Conservation (phyloP, 2,797 vertebrate genomes). For the Falco columbarius region DNA sequence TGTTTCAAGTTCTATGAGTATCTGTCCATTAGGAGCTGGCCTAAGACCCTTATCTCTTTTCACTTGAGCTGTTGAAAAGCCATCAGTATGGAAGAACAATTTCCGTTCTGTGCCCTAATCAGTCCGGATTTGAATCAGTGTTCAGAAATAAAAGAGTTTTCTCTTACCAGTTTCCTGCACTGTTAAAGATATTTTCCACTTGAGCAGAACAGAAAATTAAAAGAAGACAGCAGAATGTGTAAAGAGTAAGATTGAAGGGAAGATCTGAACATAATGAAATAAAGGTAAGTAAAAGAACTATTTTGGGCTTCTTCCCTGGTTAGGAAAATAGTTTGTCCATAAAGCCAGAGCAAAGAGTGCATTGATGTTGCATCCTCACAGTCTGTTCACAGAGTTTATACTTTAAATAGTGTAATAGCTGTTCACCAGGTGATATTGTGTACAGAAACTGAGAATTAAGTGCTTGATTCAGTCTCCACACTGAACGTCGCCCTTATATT, state of each 20-base stretch:
- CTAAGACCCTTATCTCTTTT: background rate
- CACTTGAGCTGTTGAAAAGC: background rate
- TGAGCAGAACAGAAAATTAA: background rate
- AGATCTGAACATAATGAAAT: background rate
- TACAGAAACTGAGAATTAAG: background rate
- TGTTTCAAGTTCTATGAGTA: background rate
- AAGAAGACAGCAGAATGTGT: background rate
- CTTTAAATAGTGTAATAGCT: background rate
- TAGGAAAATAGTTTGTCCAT: background rate
- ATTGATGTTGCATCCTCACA: background rate
- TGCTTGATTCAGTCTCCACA: background rate
- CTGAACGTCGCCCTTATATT: rapidly evolving
- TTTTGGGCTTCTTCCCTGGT: background rate
- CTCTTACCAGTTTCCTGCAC: background rate
- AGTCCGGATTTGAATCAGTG: background rate
- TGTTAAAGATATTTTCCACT: background rate
- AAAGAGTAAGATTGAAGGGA: background rate
- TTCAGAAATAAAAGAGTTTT: background rate
- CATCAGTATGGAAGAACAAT: background rate
- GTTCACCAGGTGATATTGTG: background rate
- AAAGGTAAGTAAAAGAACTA: background rate
- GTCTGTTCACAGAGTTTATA: background rate
- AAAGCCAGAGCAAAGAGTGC: background rate
- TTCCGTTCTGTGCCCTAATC: background rate
- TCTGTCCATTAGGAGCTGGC: background rate